phyloP scores from a whole-genome alignment of 2,888 invertebrate genomes.

The Spatulosminthurus flaviceps region DNA sequence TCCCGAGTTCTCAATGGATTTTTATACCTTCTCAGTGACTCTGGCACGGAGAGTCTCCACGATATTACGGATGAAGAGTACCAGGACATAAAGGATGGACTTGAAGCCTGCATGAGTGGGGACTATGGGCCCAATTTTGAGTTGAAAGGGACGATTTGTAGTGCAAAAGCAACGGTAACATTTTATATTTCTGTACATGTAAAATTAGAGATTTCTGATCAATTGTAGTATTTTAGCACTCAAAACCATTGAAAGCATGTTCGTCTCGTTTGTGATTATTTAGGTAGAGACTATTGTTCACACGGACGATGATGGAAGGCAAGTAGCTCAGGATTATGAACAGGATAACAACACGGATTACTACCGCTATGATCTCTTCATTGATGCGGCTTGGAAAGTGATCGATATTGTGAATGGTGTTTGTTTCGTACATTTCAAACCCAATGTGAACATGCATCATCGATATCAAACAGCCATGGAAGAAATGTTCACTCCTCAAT shows the following conservation, averaged over 20 bases:
- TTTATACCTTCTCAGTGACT: conserved; percentile 54
- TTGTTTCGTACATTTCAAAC: conserved; percentile 57
- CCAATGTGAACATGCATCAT: conserved; percentile 60
- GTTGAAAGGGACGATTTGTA: conserved; percentile 56
- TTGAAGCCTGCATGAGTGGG: conserved; percentile 50
- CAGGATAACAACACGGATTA: conserved; percentile 31
- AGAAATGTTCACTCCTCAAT: conserved; percentile 50
- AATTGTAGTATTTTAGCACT: too few species aligned
- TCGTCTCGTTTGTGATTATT: too few species aligned
- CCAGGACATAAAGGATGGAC: conserved; percentile 56
- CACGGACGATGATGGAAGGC: not conserved
- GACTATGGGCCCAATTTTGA: conserved; percentile 50
- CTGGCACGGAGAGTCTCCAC: conserved; percentile 54
- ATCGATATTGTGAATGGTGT: conserved; percentile 56
- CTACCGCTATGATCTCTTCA: conserved; percentile 54
- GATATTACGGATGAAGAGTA: conserved; percentile 56
- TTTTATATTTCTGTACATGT: too few species aligned
- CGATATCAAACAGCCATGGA: conserved; percentile 55
- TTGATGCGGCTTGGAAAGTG: conserved; percentile 57
- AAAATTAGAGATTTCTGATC: too few species aligned
- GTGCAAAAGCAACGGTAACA: conserved; percentile 51
- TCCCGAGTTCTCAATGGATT: conserved; percentile 55
- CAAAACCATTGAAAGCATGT: too few species aligned
- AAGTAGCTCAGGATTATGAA: not conserved
- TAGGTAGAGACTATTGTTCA: conserved; percentile 18